phyloP scores from a whole-genome alignment of 2,797 vertebrate species.

The Avahi laniger region DNA sequence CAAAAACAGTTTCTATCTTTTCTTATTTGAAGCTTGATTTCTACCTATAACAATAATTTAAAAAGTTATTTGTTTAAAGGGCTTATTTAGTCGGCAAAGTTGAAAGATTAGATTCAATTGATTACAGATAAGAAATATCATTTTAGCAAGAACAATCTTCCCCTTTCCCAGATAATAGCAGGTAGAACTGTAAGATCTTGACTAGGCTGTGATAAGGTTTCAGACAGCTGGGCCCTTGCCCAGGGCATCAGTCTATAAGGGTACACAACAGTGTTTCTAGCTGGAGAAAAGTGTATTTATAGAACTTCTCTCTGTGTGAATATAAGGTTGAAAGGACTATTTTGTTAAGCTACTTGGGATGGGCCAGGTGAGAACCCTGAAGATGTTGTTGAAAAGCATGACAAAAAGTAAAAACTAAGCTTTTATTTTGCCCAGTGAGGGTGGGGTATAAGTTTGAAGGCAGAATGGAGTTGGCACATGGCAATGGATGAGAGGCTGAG shows the following conservation, averaged over 20 bases:
- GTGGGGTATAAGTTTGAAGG: background rate
- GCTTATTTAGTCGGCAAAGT: background rate
- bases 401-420: background rate
- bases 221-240: background rate
- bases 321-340: background rate
- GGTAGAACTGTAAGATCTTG: background rate
- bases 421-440: background rate
- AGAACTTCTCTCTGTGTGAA: background rate
- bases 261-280: background rate
- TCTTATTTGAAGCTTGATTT: background rate
- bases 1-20: background rate
- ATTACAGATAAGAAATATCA: background rate
- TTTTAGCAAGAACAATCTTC: slow-evolving; percentile 7
- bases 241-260: background rate
- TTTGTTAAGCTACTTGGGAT: slow-evolving; percentile 24
- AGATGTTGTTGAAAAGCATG: background rate
- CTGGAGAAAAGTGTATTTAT: background rate
- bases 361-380: background rate
- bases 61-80: slow-evolving; percentile 7
- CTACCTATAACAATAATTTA: background rate
- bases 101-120: background rate
- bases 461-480: background rate
- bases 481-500: background rate
- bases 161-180: background rate
- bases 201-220: background rate